Base-by-base conservation (phyloP, 2,113 vertebrate species). In the Vulpes ferrilata region DNA sequence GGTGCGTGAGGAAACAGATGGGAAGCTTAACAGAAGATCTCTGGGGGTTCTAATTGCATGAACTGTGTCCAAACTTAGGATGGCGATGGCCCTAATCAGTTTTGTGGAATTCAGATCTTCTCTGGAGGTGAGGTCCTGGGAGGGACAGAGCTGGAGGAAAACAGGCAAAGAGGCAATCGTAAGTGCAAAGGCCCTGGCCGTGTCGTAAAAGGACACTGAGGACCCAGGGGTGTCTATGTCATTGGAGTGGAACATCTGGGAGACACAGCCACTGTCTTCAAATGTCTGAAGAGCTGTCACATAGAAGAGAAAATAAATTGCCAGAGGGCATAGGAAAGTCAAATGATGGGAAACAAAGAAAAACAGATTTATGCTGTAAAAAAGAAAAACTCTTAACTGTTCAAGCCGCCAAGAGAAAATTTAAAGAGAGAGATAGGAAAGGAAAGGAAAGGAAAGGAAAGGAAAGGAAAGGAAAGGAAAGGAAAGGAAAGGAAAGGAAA, bases 271-370 rank as follows among this genome's bases (percentile, higher is more conserved):
- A 20, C 85, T 71, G 10, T 78, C 88, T 74, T 74, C 88, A 62
- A 67, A 43, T 67, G 32, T 85, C 83, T 71, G 23, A 88, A 88
- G 62, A 55, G 11, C 62, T 96, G 84, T 94, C 90, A 76, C 11
- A 13, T 8, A 48, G 55, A 76, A 88, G 57, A 95, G 79, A 95
- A 90, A 88, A 0, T 80, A 27, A 85, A 57, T 73, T 71, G n/a
- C 43, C 32, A 74, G 71, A 69, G 48, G 86, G 11, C 87, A 67
- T 22, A 59, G 43, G 85, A 95, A 92, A 64, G 79, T 81, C 82
- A 95, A 90, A 64, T 9, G 57, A 30, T 20, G 48, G 35, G 64
- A 95, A 86, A 89, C 13, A 30, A 90, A 71, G 64, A 57, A 84
- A 89, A 92, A 83, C 7, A n/a, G 93, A 87, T 19, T 53, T 64